Evolutionary conservation across 1,140 invertebrate species (phyloP).

Genomic region (Radopholus similis): DNA sequence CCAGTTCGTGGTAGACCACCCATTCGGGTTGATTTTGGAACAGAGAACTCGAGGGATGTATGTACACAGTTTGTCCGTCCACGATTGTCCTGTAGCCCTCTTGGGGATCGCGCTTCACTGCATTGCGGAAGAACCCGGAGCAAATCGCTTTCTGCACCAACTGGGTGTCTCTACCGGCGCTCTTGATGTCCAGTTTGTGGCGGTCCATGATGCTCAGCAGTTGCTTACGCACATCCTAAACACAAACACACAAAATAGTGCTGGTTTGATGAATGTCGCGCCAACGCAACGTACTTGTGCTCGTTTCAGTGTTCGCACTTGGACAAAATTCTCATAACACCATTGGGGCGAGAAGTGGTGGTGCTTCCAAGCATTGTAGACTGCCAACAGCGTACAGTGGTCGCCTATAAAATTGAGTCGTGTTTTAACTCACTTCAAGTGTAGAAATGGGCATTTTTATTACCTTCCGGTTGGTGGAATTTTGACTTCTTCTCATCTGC

Average conservation of each 20-base stretch:
- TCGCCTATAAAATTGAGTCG: constrained; percentile 66
- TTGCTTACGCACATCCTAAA: constrained; percentile 92
- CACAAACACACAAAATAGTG: not conserved
- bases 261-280: too few species aligned
- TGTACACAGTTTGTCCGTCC: constrained; percentile 96
- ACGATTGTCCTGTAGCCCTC: constrained; percentile 96
- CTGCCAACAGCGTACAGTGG: constrained; percentile 91
- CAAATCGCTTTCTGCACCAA: constrained; percentile 96
- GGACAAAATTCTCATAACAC: constrained; percentile 99
- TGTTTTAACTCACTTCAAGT: not conserved
- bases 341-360: constrained; percentile 98
- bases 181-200: constrained; percentile 94
- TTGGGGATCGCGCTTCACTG: constrained; percentile 97
- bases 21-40: constrained; percentile 98
- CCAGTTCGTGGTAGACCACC: constrained; percentile 97
- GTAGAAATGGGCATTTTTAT: not conserved
- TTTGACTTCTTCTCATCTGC: constrained; percentile 99
- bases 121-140: constrained; percentile 97
- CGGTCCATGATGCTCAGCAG: constrained; percentile 69
- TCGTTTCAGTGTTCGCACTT: constrained; percentile 89
- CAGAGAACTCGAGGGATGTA: constrained; percentile 93
- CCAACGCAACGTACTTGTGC: too few species aligned
- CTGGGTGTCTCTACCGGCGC: constrained; percentile 88
- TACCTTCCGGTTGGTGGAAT: constrained; percentile 90
- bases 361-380: constrained; percentile 99